phyloP scores from a whole-genome alignment of 2,888 invertebrate species.

The Xestia c-nigrum region DNA sequence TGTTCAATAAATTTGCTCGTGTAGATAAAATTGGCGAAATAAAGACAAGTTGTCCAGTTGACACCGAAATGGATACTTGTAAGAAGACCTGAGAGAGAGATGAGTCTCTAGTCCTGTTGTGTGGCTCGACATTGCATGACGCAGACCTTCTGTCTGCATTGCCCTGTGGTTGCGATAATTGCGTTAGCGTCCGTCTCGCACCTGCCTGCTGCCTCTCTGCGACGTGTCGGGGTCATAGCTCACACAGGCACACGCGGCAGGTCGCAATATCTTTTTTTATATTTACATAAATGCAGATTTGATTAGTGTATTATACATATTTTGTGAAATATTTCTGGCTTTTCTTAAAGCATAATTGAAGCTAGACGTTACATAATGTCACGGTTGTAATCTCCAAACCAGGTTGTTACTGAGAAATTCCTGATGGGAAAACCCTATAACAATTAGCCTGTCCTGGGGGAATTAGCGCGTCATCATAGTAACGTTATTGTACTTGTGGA shows the following conservation, averaged over 20 bases:
- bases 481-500: background rate
- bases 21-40: background rate
- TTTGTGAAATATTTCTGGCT: background rate
- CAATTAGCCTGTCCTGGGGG: background rate
- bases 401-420: background rate
- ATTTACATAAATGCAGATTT: background rate
- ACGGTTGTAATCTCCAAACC: background rate
- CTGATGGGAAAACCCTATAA: background rate
- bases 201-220: conserved; percentile 31
- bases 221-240: conserved; percentile 6
- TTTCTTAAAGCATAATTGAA: background rate
- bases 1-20: background rate
- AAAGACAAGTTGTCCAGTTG: background rate
- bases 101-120: background rate
- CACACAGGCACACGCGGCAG: conserved; percentile 11
- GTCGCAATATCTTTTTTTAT: background rate
- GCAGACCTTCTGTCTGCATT: conserved; percentile 27
- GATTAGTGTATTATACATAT: background rate
- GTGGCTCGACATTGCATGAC: background rate
- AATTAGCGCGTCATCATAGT: background rate
- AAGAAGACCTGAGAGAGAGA: background rate
- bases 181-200: conserved; percentile 60
- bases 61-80: background rate
- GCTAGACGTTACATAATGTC: background rate
- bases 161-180: conserved; percentile 12